Evolutionary conservation across 2,113 vertebrate genomes (phyloP).

Genomic region (Lucifuga dentata): DNA sequence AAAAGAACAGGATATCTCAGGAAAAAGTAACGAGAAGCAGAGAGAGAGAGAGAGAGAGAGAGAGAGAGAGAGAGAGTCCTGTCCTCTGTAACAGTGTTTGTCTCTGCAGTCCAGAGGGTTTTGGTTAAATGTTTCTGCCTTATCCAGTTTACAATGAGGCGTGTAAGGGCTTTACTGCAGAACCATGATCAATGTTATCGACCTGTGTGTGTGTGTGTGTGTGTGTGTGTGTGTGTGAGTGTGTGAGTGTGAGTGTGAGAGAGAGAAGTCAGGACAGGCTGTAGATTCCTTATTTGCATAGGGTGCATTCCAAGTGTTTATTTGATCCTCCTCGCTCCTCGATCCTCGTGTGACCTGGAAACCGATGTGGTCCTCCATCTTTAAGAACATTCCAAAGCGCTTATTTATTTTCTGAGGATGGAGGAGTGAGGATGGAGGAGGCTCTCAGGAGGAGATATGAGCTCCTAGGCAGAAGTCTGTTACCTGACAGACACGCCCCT

Average conservation of each 20-base stretch:
- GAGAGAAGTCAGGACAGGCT: conserved; percentile 10
- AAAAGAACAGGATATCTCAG: not conserved
- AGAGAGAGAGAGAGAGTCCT: not conserved
- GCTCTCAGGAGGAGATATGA: no score
- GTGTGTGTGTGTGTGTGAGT: conserved; percentile 11
- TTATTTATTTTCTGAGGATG: no score
- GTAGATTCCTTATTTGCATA: conserved; percentile 44
- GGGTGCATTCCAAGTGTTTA: no score
- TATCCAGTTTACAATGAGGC: conserved; percentile 17
- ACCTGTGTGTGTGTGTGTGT: conserved; percentile 25
- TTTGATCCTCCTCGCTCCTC: no score
- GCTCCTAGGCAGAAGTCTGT: no score
- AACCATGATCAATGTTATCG: conserved; percentile 45
- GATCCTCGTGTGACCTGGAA: no score
- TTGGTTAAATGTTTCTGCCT: conserved; percentile 14
- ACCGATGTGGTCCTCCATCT: no score
- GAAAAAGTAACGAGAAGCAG: not conserved
- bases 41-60: no score
- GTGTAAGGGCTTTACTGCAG: conserved; percentile 28
- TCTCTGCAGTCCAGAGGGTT: conserved; percentile 16
- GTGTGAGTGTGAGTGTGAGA: conserved; percentile 1
- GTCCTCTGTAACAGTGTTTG: not conserved
- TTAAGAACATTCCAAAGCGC: no score
- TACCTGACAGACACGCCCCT: no score
- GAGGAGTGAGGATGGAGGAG: no score